A percentile compares a stretch with the other conserved stretches of the same genome.
These are phyloP conservation scores for Pegoplata infirma DNA, from an alignment of 2,888 invertebrate species.

Conservation along the genomic window DNA sequence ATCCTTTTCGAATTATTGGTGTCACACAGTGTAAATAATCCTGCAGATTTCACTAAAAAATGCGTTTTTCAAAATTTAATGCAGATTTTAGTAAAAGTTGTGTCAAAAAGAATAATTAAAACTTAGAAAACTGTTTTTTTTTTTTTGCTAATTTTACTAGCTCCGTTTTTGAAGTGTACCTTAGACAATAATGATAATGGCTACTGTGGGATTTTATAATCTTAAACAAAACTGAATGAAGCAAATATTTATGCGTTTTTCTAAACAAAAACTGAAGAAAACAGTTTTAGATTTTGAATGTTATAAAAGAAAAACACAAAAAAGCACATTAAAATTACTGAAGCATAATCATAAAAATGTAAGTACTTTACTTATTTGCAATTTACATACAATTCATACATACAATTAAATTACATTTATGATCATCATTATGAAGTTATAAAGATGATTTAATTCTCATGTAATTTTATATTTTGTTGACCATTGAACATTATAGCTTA, in stretches of 20 bases:
- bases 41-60: no score
- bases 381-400: constrained; percentile 38
- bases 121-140: not conserved
- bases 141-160: no score
- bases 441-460: constrained; percentile 1
- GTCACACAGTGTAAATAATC: no score
- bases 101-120: no score
- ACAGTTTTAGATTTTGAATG: constrained; percentile 7
- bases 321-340: constrained; percentile 41
- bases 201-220: constrained; percentile 37
- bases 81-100: no score
- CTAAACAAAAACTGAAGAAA: constrained; percentile 28
- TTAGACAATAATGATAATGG: constrained; percentile 5
- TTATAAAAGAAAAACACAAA: constrained; percentile 1
- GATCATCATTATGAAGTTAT: not conserved
- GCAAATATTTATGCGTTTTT: constrained; percentile 42
- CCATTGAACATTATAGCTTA: not conserved
- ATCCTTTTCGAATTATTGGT: no score
- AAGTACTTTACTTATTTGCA: constrained; percentile 23
- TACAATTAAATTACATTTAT: constrained; percentile 33
- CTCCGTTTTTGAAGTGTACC: no score
- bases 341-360: constrained; percentile 36
- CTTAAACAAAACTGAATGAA: constrained; percentile 27
- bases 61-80: no score
- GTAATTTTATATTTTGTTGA: no score